phyloP scores from a whole-genome alignment of 2,113 vertebrate species.

The Coregonus clupeaformis region DNA sequence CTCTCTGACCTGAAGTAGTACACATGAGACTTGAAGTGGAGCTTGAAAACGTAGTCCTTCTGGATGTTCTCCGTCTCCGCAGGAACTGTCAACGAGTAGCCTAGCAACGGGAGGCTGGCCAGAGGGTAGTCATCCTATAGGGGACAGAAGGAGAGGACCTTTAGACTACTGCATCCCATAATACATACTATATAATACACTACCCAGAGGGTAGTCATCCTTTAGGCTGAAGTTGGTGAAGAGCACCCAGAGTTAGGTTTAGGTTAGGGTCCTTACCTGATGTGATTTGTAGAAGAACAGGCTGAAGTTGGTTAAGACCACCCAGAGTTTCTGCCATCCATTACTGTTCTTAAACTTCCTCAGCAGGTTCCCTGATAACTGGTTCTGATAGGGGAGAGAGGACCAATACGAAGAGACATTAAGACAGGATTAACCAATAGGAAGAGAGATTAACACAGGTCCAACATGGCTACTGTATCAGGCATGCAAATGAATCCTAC shows the following conservation, averaged over 20 bases:
- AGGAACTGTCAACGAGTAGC: slow-evolving; percentile 92
- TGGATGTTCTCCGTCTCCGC: slow-evolving; percentile 92
- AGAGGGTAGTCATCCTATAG: slow-evolving; percentile 92
- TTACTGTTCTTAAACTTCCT: slow-evolving; percentile 99
- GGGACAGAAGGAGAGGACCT: too few species aligned
- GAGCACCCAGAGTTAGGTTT: too few species aligned
- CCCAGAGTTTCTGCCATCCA: slow-evolving; percentile 99
- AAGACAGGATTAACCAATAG: too few species aligned
- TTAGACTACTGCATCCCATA: too few species aligned
- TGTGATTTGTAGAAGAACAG: slow-evolving; percentile 97
- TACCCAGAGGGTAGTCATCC: too few species aligned
- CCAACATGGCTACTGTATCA: too few species aligned
- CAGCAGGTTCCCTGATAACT: slow-evolving; percentile 93
- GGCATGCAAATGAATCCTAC: too few species aligned
- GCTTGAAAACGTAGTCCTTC: slow-evolving; percentile 97
- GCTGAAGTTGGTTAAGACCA: slow-evolving; percentile 98
- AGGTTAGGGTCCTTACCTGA: neutral
- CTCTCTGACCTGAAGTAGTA: slow-evolving; percentile 98
- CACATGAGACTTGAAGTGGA: slow-evolving; percentile 97
- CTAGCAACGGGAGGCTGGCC: slow-evolving; percentile 94
- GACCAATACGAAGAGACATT: neutral
- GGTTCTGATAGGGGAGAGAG: slow-evolving; percentile 79
- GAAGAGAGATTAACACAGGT: too few species aligned
- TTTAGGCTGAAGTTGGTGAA: too few species aligned
- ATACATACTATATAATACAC: too few species aligned